These are phyloP conservation scores for Oreochromis mossambicus DNA, from an alignment of 2,797 vertebrate species.

Conservation along the genomic window DNA sequence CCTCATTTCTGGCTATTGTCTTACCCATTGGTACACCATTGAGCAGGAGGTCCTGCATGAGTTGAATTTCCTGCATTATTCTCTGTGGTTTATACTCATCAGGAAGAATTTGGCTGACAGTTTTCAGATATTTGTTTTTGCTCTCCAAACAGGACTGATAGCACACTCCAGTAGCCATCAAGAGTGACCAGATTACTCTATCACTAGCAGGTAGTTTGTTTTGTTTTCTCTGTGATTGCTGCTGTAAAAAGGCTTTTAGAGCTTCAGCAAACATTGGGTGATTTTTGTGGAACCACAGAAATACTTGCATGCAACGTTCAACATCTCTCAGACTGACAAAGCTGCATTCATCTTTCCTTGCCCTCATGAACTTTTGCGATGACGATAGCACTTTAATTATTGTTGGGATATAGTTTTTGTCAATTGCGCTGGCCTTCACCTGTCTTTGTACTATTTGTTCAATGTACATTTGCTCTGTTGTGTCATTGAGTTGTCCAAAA, in stretches of 20 bases:
- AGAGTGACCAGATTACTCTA: too few species aligned
- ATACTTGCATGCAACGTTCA: constrained; percentile 84
- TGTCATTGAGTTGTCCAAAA: constrained; percentile 84
- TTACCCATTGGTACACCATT: constrained; percentile 69
- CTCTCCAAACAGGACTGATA: too few species aligned
- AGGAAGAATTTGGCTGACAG: constrained; percentile 64
- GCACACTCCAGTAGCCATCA: too few species aligned
- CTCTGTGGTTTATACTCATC: constrained; percentile 48
- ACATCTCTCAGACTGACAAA: constrained; percentile 91
- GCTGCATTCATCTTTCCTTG: constrained; percentile 79
- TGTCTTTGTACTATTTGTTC: constrained; percentile 84
- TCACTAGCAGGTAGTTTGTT: too few species aligned
- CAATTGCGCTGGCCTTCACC: too few species aligned
- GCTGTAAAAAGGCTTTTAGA: neutral
- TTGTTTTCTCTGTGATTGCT: neutral
- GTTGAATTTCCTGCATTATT: constrained; percentile 75
- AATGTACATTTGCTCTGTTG: constrained; percentile 82
- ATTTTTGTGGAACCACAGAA: constrained; percentile 81
- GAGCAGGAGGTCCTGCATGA: constrained; percentile 83
- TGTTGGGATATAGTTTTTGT: accelerated
- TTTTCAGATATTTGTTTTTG: neutral
- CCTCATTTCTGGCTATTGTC: constrained; percentile 86
- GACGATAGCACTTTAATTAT: constrained; percentile 73
- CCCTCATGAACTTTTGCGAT: constrained; percentile 86
- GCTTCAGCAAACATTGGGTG: too few species aligned